Base-by-base conservation (phyloP, 1,140 invertebrate genomes). In the Lasioglossum baleicum region DNA sequence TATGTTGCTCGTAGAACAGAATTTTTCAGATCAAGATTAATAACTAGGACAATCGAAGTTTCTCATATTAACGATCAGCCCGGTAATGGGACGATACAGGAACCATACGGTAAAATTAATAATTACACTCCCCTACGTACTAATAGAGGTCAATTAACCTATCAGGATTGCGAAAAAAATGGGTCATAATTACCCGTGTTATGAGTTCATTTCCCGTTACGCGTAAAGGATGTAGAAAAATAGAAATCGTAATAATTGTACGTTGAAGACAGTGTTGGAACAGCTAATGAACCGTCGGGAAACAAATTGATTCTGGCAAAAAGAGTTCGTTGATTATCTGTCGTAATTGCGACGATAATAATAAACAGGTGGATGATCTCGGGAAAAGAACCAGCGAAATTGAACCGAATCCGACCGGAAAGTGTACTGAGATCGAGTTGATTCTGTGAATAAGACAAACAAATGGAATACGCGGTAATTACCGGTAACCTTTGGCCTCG, bases 401-500 rank as follows among this genome's bases (percentile, higher is more conserved):
- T n/a, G 26, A 5, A 70, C 2, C 4, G 17, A 70, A 40, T 40
- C 7, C 10, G 51, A 72, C 26, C 53, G 42, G 51, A 3, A 48
- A 35, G 20, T 26, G 26, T 48, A 35, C 15, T 31, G 26, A 58
- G 63, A 60, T 44, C 73, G 63, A 72, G 56, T 44, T 48, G n/a
- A 20, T 53, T 35, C 71, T 68, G 56, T 48, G 76, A 80, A 72
- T 68, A 76, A 76, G 70, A 80, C 75, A 66, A 76, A 67, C 65
- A 81, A 70, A 67, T 65, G 60, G 60, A 64, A 56, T 70, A 72
- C 58, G 42, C 56, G 56, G 15, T 35, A 63, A 51, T 22, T 58
- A 69, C 42, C n/a, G 51, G 56, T 42, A 71, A 84, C 80, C 82
- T 84, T 10, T 44, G 17, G 63, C 82, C 75, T 71, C 26, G 31